Conservation (phyloP, 2,888 invertebrate genomes). For the Trichacis sp. region DNA sequence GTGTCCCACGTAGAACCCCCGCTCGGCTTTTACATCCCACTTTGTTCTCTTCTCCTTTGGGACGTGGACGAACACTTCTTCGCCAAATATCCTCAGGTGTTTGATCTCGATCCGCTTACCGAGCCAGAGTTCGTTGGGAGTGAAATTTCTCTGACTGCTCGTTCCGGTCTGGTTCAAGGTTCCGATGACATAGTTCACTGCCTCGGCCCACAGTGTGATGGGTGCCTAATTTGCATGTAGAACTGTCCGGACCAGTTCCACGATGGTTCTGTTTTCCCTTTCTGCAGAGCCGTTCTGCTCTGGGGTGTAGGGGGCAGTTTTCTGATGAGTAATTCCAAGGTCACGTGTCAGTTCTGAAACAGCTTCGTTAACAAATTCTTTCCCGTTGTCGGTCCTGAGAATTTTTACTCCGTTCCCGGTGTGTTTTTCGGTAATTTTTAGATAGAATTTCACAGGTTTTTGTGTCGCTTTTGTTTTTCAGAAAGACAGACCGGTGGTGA, state of each 20-base stretch:
- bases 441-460: slow-evolving; percentile 9
- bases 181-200: background rate
- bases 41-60: no score
- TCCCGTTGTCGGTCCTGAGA: slow-evolving; percentile 30
- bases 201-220: slow-evolving; percentile 10
- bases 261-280: slow-evolving; percentile 35
- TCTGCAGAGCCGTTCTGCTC: no score
- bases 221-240: background rate
- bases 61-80: no score
- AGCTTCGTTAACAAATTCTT: slow-evolving; percentile 38
- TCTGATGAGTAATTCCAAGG: slow-evolving; percentile 27
- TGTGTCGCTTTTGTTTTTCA: slow-evolving; percentile 23
- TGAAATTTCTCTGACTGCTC: no score
- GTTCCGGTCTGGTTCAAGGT: background rate
- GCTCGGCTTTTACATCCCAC: no score
- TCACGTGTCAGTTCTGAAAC: slow-evolving; percentile 10
- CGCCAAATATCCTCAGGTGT: no score
- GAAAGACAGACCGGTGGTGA: slow-evolving; percentile 16
- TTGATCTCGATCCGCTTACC: no score
- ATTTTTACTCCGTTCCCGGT: slow-evolving; percentile 4
- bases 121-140: no score
- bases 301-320: slow-evolving; percentile 24
- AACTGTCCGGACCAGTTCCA: slow-evolving; percentile 28
- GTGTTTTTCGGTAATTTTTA: slow-evolving; percentile 21
- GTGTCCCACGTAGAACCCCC: no score